A percentile compares a stretch with the other conserved stretches of the same genome.
These are phyloP conservation scores for Drosophila virilis DNA, from an alignment of 1,140 invertebrate genomes.

Conservation along the genomic window DNA sequence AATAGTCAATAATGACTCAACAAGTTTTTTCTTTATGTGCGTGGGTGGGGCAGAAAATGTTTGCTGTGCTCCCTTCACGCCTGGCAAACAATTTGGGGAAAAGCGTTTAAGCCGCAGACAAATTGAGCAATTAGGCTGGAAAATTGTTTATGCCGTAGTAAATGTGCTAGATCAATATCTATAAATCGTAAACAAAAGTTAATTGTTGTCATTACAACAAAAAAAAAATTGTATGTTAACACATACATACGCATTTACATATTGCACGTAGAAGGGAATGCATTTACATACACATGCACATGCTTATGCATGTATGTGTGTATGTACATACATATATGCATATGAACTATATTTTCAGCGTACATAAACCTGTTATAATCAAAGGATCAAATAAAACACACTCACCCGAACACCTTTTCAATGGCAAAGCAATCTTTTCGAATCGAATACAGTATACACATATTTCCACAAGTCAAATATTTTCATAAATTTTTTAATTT, in stretches of 20 bases:
- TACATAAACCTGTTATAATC: too few relatives aligned
- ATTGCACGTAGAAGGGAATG: too few relatives aligned
- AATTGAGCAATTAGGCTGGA: constrained; percentile 12
- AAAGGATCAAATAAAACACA: not conserved
- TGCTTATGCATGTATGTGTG: not conserved
- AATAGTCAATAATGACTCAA: constrained; percentile 11
- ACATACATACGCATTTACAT: too few relatives aligned
- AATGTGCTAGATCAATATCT: constrained; percentile 1
- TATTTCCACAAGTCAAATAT: not conserved
- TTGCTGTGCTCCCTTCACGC: constrained; percentile 1
- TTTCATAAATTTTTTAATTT: not conserved
- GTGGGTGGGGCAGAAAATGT: not conserved
- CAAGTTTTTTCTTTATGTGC: not conserved
- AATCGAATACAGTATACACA: not conserved
- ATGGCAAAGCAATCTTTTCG: not conserved
- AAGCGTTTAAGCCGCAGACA: constrained; percentile 9
- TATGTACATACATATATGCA: not conserved
- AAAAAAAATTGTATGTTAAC: not conserved
- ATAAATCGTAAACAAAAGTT: not conserved
- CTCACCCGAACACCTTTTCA: not conserved
- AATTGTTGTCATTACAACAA: not conserved
- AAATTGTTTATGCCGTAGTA: not conserved
- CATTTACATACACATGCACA: not conserved
- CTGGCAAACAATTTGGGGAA: not conserved
- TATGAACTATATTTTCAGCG: not conserved